Evolutionary conservation across 2,888 invertebrate species (phyloP), one percentile per base, ranked within the genome.

Genomic region (Phalera bucephala): DNA sequence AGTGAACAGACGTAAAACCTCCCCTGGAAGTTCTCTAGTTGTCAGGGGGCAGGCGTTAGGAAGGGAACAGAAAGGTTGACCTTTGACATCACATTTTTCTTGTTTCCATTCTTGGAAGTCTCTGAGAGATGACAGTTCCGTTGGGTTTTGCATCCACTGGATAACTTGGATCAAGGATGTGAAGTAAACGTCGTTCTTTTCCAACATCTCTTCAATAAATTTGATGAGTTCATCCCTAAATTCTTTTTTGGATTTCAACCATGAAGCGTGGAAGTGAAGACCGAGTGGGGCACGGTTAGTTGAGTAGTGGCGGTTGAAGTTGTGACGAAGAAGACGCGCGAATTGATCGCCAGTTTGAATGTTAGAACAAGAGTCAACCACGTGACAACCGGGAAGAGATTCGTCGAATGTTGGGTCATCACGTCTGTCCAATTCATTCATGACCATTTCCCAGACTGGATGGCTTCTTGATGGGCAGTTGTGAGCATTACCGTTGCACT

Each of bases 101-200:
- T 89, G 86, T 82, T 97, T 97, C 97, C 97, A 97, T 80, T 97
- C 96, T 64, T 95, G 95, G 93, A 97, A 97, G 75, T 97, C 97
- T 59, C 96, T 92, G 31, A 97, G 92, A 21, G 94, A 94, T 29
- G 95, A 94, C 52, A 97, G 75, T 80, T 97, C 97, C 17, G 96
- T 96, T 36, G 97, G 97, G 65, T 95, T 96, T 84, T 97, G 97
- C 96, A 97, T 97, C 97, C 97, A 97, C 82, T 97, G 96, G 69
- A 97, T 96, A 15, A 97, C 97, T 92, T 95, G 92, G 60, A 96
- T 93, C 91, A 96, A 94, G 43, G 96, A 97, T 46, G 96, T 96
- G 80, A 97, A 97, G 91, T 97, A 97, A 15, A 97, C 97, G 72
- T 97, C 97, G 71, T 95, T 96, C 70, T 94, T 93, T 57, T 92